A percentile compares a stretch with the other conserved stretches of the same genome.
phyloP scores from a whole-genome alignment of 2,888 invertebrate species.

The Acronicta psi region DNA sequence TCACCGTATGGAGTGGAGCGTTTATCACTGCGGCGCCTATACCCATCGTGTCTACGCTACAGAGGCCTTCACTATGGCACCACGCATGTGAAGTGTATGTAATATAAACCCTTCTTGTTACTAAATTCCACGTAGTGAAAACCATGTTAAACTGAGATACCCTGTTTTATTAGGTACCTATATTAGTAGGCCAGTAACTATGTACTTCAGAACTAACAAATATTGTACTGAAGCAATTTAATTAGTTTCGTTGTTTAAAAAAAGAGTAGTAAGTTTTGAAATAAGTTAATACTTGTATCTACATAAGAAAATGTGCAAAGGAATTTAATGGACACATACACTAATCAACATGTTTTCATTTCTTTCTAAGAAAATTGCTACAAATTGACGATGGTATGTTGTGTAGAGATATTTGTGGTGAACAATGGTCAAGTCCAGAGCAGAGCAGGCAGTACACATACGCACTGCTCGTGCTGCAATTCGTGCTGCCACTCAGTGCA shows the following conservation, averaged over 20 bases:
- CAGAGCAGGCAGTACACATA: slow-evolving; percentile 93
- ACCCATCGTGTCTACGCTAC: slow-evolving; percentile 91
- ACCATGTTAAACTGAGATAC: too few species aligned
- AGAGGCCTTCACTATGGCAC: slow-evolving; percentile 90
- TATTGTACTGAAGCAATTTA: too few species aligned
- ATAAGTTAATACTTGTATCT: too few species aligned
- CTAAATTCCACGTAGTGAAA: neutral
- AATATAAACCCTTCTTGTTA: slow-evolving; percentile 1
- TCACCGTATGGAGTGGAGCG: slow-evolving; percentile 93
- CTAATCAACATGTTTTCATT: too few species aligned
- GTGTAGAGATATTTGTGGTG: slow-evolving; percentile 91
- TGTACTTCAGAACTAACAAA: too few species aligned
- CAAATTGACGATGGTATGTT: slow-evolving; percentile 51
- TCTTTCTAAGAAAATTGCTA: too few species aligned
- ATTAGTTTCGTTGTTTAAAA: too few species aligned
- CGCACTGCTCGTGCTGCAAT: slow-evolving; percentile 94
- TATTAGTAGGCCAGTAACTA: too few species aligned
- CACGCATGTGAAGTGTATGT: slow-evolving; percentile 91
- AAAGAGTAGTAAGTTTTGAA: too few species aligned
- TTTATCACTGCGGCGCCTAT: slow-evolving; percentile 94
- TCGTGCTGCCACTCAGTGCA: slow-evolving; percentile 94
- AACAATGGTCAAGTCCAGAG: slow-evolving; percentile 91
- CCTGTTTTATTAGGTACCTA: too few species aligned
- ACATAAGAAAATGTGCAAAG: too few species aligned
- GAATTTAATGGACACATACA: too few species aligned